Evolutionary conservation across 2,113 vertebrate genomes (phyloP), one percentile per base, ranked within the genome.

Genomic region (Epinephelus lanceolatus): DNA sequence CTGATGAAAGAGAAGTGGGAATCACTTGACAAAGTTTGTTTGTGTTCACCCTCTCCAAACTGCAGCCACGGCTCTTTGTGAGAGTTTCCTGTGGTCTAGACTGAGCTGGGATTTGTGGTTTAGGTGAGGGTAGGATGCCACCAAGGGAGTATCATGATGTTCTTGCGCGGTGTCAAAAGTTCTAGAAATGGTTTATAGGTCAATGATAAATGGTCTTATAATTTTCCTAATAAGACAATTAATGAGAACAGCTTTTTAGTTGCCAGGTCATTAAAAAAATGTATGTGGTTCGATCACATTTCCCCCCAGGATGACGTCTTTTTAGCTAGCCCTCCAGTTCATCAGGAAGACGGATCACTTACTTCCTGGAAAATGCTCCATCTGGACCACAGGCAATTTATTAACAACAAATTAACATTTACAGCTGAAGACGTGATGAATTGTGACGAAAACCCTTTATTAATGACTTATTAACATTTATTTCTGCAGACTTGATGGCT

Each of bases 21-120:
- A 78, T 67, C 69, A 51, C 84, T 88, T 87, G 78, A 84, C 86
- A 77, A 81, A 78, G 75, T 90, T 91, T 92, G 85, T 90, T 88
- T 92, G 78, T 86, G 70, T 84, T 88, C 83, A 78, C 61, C 74
- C 81, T 80, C 65, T 68, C 66, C 62, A 82, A 75, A 89, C 85
- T 40, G 9, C 90, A 86, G 53, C 73, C 79, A 33, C 55, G n/a
- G 57, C 76, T 75, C 70, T 87, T 81, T 86, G 80, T 76, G 59
- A 45, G 71, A 60, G 57, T 84, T 79, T 67, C 57, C 37, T 78
- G 78, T 85, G 90, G 87, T 88, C 89, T 71, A 68, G 78, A 83
- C 81, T 66, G 82, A 84, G 42, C 87, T 56, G 63, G 84, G 80
- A 87, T 91, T 88, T 91, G 89, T 83, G 79, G 84, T 87, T 78